These are phyloP conservation scores for Nomia melanderi DNA, from an alignment of 1,140 invertebrate species.

Conservation along the genomic window DNA sequence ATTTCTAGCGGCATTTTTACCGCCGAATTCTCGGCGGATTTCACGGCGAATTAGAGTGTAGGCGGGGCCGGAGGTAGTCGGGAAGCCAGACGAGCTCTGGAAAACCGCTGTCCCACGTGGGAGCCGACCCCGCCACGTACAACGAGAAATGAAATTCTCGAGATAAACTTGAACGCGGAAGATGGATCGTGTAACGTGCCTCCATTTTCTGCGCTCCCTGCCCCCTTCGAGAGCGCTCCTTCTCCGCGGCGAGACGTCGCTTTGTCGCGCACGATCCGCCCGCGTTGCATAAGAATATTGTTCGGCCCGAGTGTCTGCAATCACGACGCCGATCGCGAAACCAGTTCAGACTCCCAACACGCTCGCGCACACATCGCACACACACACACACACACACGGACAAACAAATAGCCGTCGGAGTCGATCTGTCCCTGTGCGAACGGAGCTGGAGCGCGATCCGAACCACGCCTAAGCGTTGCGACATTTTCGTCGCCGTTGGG, in stretches of 20 bases:
- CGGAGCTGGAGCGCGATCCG: background rate
- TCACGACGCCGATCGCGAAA: slow-evolving; percentile 44
- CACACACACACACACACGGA: background rate
- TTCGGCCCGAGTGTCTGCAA: slow-evolving; percentile 19
- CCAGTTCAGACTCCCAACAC: slow-evolving; percentile 34
- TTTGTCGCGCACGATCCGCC: slow-evolving; percentile 8
- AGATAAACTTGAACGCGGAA: slow-evolving; percentile 47
- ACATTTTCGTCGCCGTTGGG: slow-evolving; percentile 6
- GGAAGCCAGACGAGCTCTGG: background rate
- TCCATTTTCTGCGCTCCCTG: slow-evolving; percentile 40
- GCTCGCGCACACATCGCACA: too few relatives aligned
- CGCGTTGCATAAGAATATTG: slow-evolving; percentile 48
- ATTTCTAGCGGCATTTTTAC: slow-evolving; percentile 20
- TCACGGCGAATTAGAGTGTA: slow-evolving; percentile 18
- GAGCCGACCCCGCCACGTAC: slow-evolving; percentile 23
- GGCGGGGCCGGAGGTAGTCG: too few relatives aligned
- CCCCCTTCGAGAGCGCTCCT: slow-evolving; percentile 11
- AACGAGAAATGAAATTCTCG: slow-evolving; percentile 45
- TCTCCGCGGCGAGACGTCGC: slow-evolving; percentile 14
- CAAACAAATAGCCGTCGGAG: background rate
- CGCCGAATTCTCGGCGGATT: background rate
- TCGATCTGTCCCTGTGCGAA: slow-evolving; percentile 1
- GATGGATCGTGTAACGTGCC: slow-evolving; percentile 45
- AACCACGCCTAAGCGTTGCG: slow-evolving; percentile 38
- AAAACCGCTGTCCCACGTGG: background rate